These are phyloP conservation scores for Dastarcus helophoroides DNA, from an alignment of 2,888 invertebrate genomes.

Conservation along the genomic window DNA sequence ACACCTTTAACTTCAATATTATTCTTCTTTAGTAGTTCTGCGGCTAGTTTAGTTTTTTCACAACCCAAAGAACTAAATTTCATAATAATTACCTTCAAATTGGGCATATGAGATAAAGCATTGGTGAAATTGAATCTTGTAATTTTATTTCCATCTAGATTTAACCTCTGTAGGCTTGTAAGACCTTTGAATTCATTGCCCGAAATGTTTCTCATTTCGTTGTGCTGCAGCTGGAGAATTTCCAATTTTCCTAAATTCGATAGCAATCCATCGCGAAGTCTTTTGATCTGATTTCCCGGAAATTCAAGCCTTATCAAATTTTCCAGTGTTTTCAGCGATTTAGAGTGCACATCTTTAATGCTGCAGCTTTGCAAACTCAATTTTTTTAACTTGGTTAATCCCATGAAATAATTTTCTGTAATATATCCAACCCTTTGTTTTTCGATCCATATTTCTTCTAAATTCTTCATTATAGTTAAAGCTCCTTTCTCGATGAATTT, in stretches of 20 bases:
- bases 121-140: conserved; percentile 11
- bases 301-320: conserved; percentile 11
- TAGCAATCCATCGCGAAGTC: conserved; percentile 13
- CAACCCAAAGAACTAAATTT: conserved; percentile 12
- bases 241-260: conserved; percentile 12
- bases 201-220: conserved; percentile 12
- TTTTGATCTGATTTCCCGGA: conserved; percentile 13
- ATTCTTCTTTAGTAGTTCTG: conserved; percentile 13
- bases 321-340: conserved; percentile 11
- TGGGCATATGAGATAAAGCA: conserved; percentile 12
- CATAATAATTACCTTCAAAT: conserved; percentile 11
- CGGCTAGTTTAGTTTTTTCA: conserved; percentile 9
- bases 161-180: conserved; percentile 11
- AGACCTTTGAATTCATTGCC: conserved; percentile 13
- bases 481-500: conserved; percentile 10
- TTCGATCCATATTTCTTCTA: conserved; percentile 14
- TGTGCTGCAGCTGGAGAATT: conserved; percentile 11
- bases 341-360: conserved; percentile 10
- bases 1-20: conserved; percentile 14
- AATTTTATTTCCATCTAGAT: conserved; percentile 13
- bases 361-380: conserved; percentile 12
- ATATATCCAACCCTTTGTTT: conserved; percentile 11
- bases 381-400: conserved; percentile 9
- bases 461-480: conserved; percentile 8
- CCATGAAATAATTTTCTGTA: conserved; percentile 11